Evolutionary conservation across 2,888 invertebrate genomes (phyloP).

Genomic region (Habrosyne pyritoides): DNA sequence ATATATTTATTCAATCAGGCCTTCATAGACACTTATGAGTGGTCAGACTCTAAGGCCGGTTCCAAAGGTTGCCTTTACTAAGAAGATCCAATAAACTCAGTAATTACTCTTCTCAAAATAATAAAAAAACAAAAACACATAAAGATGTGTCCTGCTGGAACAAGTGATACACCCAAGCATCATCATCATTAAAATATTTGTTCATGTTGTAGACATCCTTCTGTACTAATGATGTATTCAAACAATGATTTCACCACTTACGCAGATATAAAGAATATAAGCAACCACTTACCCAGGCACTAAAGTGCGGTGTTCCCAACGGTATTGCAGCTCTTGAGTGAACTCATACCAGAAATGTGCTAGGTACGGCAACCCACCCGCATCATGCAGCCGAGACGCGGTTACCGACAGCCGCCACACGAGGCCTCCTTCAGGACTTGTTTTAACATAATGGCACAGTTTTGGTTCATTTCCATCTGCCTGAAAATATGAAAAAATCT

Average conservation of each 20-base stretch:
- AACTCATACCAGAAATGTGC: slow-evolving; percentile 98
- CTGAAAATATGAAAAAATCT: slow-evolving; percentile 55
- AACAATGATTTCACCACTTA: background rate
- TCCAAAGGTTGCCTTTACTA: too few species aligned
- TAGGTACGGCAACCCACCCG: slow-evolving; percentile 90
- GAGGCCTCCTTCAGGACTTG: slow-evolving; percentile 90
- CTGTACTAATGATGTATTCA: background rate
- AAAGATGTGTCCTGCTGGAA: too few species aligned
- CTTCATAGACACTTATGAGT: too few species aligned
- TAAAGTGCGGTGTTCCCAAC: slow-evolving; percentile 92
- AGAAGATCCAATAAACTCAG: too few species aligned
- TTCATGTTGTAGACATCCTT: too few species aligned
- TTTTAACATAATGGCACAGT: slow-evolving; percentile 86
- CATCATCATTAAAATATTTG: too few species aligned
- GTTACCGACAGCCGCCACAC: slow-evolving; percentile 92
- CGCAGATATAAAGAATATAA: background rate
- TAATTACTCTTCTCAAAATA: too few species aligned
- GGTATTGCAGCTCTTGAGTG: slow-evolving; percentile 92
- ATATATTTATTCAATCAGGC: too few species aligned
- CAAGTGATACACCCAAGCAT: too few species aligned
- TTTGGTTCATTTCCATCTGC: slow-evolving; percentile 65
- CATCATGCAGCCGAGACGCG: slow-evolving; percentile 88
- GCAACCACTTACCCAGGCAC: slow-evolving; percentile 91
- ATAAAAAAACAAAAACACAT: too few species aligned
- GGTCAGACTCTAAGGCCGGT: too few species aligned